phyloP scores from a whole-genome alignment of 2,888 invertebrate species.

The Gerosis bhagava region DNA sequence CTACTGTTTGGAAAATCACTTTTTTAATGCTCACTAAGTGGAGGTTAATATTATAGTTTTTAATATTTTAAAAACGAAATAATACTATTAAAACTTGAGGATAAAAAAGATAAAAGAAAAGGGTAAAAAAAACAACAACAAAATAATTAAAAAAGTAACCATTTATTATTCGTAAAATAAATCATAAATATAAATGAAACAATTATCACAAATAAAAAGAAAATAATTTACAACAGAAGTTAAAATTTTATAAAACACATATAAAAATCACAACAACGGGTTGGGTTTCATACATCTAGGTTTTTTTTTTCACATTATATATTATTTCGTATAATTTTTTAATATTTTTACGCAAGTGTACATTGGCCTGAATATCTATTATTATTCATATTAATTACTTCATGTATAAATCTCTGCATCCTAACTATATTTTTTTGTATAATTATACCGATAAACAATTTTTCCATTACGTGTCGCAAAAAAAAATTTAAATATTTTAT shows the following conservation, averaged over 20 bases:
- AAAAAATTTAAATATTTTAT: too few species aligned
- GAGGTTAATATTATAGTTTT: too few species aligned
- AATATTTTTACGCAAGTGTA: too few species aligned
- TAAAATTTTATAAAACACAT: conserved; percentile 36
- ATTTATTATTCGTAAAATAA: conserved; percentile 45
- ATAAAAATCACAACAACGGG: conserved; percentile 44
- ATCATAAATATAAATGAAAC: conserved; percentile 40
- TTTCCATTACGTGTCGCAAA: background rate
- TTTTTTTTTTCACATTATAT: conserved; percentile 10
- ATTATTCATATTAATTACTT: conserved; percentile 14
- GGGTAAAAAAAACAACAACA: conserved; percentile 33
- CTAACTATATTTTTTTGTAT: background rate
- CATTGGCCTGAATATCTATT: conserved; percentile 15
- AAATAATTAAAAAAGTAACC: conserved; percentile 44
- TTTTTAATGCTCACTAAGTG: too few species aligned
- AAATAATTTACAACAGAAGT: conserved; percentile 51
- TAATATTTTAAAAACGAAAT: too few species aligned
- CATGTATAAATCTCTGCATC: conserved; percentile 21
- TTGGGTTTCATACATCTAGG: conserved; percentile 21
- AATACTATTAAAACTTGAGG: background rate
- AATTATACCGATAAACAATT: background rate
- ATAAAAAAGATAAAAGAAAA: conserved; percentile 25
- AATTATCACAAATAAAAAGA: conserved; percentile 26
- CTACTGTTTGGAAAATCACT: too few species aligned
- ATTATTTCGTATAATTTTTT: conserved; percentile 3